These are phyloP conservation scores for Aphelinus atriplicis DNA, from an alignment of 1,140 invertebrate genomes.

Conservation along the genomic window DNA sequence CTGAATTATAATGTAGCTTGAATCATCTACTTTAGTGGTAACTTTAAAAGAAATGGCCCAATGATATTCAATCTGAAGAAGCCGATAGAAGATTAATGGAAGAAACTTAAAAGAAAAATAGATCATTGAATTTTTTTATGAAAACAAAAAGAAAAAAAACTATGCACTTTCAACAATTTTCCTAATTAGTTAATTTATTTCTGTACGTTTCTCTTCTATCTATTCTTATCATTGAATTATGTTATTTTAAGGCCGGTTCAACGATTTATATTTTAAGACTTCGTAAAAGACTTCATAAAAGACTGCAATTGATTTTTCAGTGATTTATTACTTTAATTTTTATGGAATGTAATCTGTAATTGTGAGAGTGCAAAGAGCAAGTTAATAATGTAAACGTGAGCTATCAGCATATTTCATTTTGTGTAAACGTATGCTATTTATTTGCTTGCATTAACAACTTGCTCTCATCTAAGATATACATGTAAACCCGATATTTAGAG, in stretches of 20 bases:
- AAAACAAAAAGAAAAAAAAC: conserved; percentile 8
- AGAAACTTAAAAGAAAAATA: background rate
- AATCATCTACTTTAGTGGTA: conserved; percentile 28
- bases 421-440: conserved; percentile 3
- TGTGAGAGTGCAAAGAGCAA: conserved; percentile 18
- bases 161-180: conserved; percentile 10
- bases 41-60: conserved; percentile 21
- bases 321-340: conserved; percentile 17
- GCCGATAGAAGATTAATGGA: background rate
- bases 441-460: conserved; percentile 17
- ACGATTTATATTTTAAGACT: conserved; percentile 27
- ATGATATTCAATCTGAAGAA: conserved; percentile 17
- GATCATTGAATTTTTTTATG: conserved; percentile 15
- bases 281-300: conserved; percentile 37
- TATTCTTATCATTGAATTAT: conserved; percentile 1
- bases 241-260: conserved; percentile 19
- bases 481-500: conserved; percentile 5
- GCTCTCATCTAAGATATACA: conserved; percentile 22
- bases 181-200: conserved; percentile 12
- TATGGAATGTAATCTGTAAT: conserved; percentile 21
- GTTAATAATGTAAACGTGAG: conserved; percentile 8
- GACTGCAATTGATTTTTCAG: conserved; percentile 24
- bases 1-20: conserved; percentile 34
- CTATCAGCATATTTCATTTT: conserved; percentile 16
- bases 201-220: background rate